Conservation (phyloP, 2,888 invertebrate species). For the Sicus ferrugineus region DNA sequence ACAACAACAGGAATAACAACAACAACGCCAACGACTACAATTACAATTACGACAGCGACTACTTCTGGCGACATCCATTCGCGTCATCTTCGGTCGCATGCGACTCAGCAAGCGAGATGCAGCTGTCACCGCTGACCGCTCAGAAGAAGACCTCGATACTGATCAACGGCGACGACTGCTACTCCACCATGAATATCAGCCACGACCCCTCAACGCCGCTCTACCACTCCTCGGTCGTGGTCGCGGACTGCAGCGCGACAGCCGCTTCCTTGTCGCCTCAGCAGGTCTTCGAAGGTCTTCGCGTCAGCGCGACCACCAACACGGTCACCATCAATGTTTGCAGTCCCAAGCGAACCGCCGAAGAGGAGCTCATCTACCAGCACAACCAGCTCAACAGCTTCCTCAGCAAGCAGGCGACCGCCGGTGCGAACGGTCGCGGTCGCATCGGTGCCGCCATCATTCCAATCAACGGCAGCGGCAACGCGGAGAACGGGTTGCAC, state of each 20-base stretch:
- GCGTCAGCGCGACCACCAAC: slow-evolving; percentile 67
- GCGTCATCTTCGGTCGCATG: background rate
- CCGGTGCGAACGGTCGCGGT: slow-evolving; percentile 10
- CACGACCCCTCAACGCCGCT: slow-evolving; percentile 70
- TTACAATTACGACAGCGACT: slow-evolving; percentile 40
- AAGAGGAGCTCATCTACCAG: slow-evolving; percentile 58
- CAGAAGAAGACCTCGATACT: slow-evolving; percentile 75
- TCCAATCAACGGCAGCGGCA: background rate
- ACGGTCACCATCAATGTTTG: slow-evolving; percentile 70
- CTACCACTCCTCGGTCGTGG: slow-evolving; percentile 78
- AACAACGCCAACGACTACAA: background rate
- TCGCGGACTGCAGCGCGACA: slow-evolving; percentile 67
- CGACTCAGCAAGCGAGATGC: slow-evolving; percentile 28
- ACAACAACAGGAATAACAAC: background rate
- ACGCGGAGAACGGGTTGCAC: slow-evolving; percentile 51
- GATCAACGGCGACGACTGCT: slow-evolving; percentile 78
- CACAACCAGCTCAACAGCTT: slow-evolving; percentile 61
- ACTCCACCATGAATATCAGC: slow-evolving; percentile 77
- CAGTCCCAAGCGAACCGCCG: slow-evolving; percentile 49
- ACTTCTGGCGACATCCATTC: slow-evolving; percentile 39
- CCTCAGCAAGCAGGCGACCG: slow-evolving; percentile 51
- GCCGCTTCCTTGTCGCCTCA: background rate
- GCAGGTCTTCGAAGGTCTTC: slow-evolving; percentile 49
- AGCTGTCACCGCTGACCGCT: slow-evolving; percentile 26
- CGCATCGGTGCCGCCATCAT: slow-evolving; percentile 21